phyloP scores from a whole-genome alignment of 2,888 invertebrate species.

The Mimas tiliae region DNA sequence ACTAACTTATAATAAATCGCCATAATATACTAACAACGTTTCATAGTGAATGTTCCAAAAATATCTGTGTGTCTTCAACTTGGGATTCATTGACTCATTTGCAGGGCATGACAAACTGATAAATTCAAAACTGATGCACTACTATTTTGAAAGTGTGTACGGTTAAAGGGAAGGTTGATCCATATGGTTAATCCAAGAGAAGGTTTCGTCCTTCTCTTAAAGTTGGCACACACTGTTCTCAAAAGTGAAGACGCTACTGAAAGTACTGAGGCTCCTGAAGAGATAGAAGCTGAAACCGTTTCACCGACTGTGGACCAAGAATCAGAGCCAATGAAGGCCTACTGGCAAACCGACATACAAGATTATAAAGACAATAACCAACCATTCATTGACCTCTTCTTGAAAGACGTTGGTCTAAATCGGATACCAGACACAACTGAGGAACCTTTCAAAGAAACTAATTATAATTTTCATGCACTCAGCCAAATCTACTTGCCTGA shows the following conservation, averaged over 20 bases:
- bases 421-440: conserved; percentile 74
- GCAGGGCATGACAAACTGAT: conserved; percentile 80
- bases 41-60: conserved; percentile 63
- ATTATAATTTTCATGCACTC: conserved; percentile 71
- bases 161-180: conserved; percentile 63
- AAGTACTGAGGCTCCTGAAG: conserved; percentile 48
- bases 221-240: conserved; percentile 59
- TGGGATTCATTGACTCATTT: conserved; percentile 83
- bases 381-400: conserved; percentile 70
- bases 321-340: conserved; percentile 73
- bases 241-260: conserved; percentile 60
- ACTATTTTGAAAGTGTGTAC: conserved; percentile 71
- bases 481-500: conserved; percentile 66
- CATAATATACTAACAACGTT: conserved; percentile 64
- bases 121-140: conserved; percentile 70
- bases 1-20: conserved; percentile 58
- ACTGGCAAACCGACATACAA: conserved; percentile 77
- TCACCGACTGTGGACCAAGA: conserved; percentile 45
- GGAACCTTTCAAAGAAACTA: conserved; percentile 73
- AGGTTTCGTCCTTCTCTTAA: conserved; percentile 77
- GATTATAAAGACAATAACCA: conserved; percentile 62
- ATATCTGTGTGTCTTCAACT: conserved; percentile 84
- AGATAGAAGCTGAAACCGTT: conserved; percentile 38
- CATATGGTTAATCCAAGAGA: conserved; percentile 79
- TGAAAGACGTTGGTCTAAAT: conserved; percentile 63